Evolutionary conservation across 2,113 vertebrate species (phyloP), one percentile per base, ranked within the genome.

Genomic region (Fulica atra): DNA sequence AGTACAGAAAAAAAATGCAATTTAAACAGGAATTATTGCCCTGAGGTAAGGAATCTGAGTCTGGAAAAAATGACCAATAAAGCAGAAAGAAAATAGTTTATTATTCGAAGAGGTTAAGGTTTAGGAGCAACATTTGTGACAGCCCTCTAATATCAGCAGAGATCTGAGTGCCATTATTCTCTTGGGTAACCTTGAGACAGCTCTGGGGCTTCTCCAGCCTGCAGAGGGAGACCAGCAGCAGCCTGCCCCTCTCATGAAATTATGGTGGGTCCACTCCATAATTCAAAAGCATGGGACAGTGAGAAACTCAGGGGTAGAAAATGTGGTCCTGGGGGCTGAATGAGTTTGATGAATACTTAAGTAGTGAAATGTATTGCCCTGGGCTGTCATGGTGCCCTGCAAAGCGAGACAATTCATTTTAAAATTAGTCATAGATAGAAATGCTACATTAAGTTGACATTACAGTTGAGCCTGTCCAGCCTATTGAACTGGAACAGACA

Each of bases 1-100:
- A 95, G 70, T 77, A 78, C 13, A 71, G 81, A 81, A 87, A 91
- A 26, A 42, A 94, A 89, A 79, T 93, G 86, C 63, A 63, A 88
- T 94, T 94, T 96, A 78, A 94, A 85, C 66, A 83, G 80, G 81
- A 97, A 87, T 95, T 94, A 95, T 40, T 87, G 70, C 94, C 85
- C 38, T 46, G 65, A 93, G 78, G 64, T 71, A 91, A 92, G 93
- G 80, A 88, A 88, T 96, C 53, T 51, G 65, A 96, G 80, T 35
- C 44, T 92, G 64, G 46, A 89, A 90, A 91, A 91, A 91, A 76
- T 42, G 81, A 35, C 71, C 83, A 82, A 89, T 82, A 95, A 92
- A 81, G 60, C 59, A 63, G 54, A 57, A 88, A 88, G 72, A 29
- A 92, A 89, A 77, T 60, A 89, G 73, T 87, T 96, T 95, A 89